phyloP scores from a whole-genome alignment of 37 sponge, comb jelly and placozoan species.

The Eunapius fragilis region DNA sequence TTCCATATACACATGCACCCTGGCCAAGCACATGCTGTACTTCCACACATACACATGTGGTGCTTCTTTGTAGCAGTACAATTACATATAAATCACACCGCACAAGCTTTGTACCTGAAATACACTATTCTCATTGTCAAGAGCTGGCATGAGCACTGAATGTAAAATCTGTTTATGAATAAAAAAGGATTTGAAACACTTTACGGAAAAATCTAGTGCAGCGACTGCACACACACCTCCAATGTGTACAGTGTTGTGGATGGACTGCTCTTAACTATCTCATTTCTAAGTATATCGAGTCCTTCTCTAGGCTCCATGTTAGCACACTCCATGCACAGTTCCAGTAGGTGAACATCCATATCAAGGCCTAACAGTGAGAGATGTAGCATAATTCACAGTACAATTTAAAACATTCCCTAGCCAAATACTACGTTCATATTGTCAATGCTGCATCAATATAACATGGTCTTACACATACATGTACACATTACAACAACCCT shows the following conservation, averaged over 20 bases:
- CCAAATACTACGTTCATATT: no score
- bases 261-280: slow-evolving; percentile 40
- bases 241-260: slow-evolving; percentile 60
- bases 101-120: slow-evolving; percentile 53
- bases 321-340: slow-evolving; percentile 49
- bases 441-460: no score
- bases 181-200: no score
- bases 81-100: no score
- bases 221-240: slow-evolving; percentile 38
- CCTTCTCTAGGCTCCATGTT: slow-evolving; percentile 19
- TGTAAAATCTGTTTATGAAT: slow-evolving; percentile 47
- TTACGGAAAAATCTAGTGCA: no score
- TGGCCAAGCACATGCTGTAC: not conserved
- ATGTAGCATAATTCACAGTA: no score
- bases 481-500: no score
- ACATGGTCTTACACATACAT: no score
- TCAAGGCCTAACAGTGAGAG: slow-evolving; percentile 17
- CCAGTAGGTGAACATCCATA: slow-evolving; percentile 35
- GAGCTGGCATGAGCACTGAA: slow-evolving; percentile 78
- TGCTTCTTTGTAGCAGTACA: no score
- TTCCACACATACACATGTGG: not conserved
- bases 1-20: not conserved
- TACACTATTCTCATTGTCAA: slow-evolving; percentile 59
- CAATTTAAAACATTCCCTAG: no score
- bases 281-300: slow-evolving; percentile 2